Percentiles rank a stretch among this genome's conserved stretches.
Evolutionary conservation across 2,888 invertebrate species (phyloP).

Genomic region (Drosophila mimica): DNA sequence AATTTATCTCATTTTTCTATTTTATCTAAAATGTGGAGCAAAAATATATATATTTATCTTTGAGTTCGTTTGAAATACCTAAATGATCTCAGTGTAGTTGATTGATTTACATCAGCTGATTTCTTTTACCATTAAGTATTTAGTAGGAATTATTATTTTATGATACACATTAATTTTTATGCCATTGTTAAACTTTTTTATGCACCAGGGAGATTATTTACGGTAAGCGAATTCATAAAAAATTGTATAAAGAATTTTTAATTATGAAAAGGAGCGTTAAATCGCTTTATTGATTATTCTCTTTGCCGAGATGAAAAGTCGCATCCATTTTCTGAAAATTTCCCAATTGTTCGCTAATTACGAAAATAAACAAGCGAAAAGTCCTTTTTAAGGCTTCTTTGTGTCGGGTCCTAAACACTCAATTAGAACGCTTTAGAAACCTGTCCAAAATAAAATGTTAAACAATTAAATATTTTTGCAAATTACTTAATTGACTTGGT

Average conservation of each 20-base stretch:
- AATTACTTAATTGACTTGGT: slow-evolving; percentile 49
- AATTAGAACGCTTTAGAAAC: slow-evolving; percentile 45
- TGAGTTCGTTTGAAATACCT: background rate
- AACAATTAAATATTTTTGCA: slow-evolving; percentile 7
- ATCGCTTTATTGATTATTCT: background rate
- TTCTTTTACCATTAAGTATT: background rate
- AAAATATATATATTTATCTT: no score
- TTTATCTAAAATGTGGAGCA: background rate
- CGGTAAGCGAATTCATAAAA: background rate
- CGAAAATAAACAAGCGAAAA: slow-evolving; percentile 24
- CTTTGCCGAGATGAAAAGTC: background rate
- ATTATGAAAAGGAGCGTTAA: background rate
- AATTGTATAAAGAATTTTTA: background rate
- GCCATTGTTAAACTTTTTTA: background rate
- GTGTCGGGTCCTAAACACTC: slow-evolving; percentile 14
- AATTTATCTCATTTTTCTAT: background rate
- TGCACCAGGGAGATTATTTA: background rate
- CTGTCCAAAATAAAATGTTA: slow-evolving; percentile 25
- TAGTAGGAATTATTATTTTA: background rate
- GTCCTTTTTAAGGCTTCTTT: slow-evolving; percentile 7
- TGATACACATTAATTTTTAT: background rate
- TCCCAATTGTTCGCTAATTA: slow-evolving; percentile 44
- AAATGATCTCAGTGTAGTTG: no score
- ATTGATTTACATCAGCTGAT: background rate
- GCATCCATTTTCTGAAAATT: slow-evolving; percentile 19